Base-by-base conservation (phyloP, 2,113 vertebrate genomes). In the Crotalus tigris region DNA sequence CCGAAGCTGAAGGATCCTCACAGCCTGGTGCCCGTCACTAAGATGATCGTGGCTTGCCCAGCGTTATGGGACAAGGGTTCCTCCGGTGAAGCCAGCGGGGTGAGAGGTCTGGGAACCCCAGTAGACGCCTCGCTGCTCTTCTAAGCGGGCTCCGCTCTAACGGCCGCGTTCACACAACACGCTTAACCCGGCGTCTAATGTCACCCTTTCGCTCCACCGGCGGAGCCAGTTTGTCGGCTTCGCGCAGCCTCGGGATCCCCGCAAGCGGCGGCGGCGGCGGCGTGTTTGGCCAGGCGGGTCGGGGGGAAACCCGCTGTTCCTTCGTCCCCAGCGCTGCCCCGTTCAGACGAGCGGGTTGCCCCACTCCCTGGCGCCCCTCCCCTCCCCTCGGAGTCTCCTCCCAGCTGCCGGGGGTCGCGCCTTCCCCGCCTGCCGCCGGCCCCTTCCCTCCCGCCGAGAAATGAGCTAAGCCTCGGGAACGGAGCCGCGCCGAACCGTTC, bases 311-410 rank as follows among this genome's bases (percentile, higher is more conserved):
- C 21, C 6, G 33, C 39, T 46, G 19, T 23, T 39, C 29, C 61
- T 64, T n/a, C 61, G 9, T 1, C 29, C 61, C 11, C 61, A 64
- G 26, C 61, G 61, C 61, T 13, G 1, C 9, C 26, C 24, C 26
- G 29, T 29, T 26, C 26, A 26, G 29, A 13, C 29, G 9, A 12
- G 61, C 61, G 61, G 12, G 19, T 10, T 85, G 81, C 44, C 44
- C 81, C 81, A 8, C 44, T 46, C 3, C 85, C 44, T 2, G 11
- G 81, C 49, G 6, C 4, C 3, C 59, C 29, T 7, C 33, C 81
- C 81, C 39, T 0, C 23, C 81, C 54, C 21, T 26, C 2, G 57
- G 51, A n/a, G 85, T 92, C 87, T 92, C 95, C 96, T 95, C 96
- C 94, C 96, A 39, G n/a, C 49, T 92, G 64, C 75, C 49, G 58